These are phyloP conservation scores for Leptinotarsa rubiginosa DNA, from an alignment of 2,888 invertebrate species.

Conservation along the genomic window DNA sequence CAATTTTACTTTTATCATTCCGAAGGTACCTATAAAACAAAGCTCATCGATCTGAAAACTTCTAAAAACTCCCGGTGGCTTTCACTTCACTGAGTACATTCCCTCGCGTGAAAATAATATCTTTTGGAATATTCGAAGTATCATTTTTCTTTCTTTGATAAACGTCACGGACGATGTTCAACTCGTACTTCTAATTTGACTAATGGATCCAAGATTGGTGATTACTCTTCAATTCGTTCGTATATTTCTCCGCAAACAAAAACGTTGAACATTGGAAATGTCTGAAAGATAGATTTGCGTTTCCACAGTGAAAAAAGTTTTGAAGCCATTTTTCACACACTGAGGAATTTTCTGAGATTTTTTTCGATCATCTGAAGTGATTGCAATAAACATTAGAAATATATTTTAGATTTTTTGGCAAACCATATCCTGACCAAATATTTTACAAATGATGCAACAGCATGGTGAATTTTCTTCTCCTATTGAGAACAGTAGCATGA, in stretches of 20 bases:
- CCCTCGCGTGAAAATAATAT: conserved; percentile 32
- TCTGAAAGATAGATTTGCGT: conserved; percentile 34
- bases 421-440: too few relatives aligned
- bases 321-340: conserved; percentile 10
- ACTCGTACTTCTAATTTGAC: conserved; percentile 48
- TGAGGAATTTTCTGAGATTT: background rate
- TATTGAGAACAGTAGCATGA: too few relatives aligned
- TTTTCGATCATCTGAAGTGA: background rate
- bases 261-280: conserved; percentile 34
- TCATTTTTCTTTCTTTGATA: conserved; percentile 46
- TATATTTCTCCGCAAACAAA: conserved; percentile 37
- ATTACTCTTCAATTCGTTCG: conserved; percentile 45
- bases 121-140: conserved; percentile 43
- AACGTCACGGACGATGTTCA: conserved; percentile 45
- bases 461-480: too few relatives aligned
- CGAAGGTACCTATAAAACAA: conserved; percentile 23
- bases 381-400: too few relatives aligned
- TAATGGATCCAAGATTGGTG: conserved; percentile 48
- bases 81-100: conserved; percentile 29
- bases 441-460: too few relatives aligned
- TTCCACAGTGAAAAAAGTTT: background rate
- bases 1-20: background rate
- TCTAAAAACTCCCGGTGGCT: conserved; percentile 21
- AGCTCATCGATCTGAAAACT: conserved; percentile 25
- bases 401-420: too few relatives aligned